phyloP scores from a whole-genome alignment of 2,888 invertebrate genomes.

The Acronicta leporina region DNA sequence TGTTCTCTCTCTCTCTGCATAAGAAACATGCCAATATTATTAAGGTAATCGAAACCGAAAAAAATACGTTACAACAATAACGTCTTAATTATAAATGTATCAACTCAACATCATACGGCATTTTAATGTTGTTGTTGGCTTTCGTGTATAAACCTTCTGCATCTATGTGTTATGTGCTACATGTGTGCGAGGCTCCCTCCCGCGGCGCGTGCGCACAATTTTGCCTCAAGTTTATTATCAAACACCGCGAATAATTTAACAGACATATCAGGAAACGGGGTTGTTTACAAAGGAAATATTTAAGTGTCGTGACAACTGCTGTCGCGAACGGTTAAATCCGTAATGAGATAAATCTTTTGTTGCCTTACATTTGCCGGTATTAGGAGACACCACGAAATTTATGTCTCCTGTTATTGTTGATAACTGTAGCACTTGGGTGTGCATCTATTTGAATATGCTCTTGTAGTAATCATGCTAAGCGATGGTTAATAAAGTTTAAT shows the following conservation, averaged over 20 bases:
- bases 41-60: too few species aligned
- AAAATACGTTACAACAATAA: too few species aligned
- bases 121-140: not conserved
- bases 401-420: conserved; percentile 32
- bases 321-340: conserved; percentile 72
- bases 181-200: conserved; percentile 48
- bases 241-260: conserved; percentile 66
- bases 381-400: conserved; percentile 38
- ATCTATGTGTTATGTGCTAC: not conserved
- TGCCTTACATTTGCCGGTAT: conserved; percentile 47
- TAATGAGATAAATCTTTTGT: conserved; percentile 71
- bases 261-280: conserved; percentile 69
- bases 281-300: conserved; percentile 70
- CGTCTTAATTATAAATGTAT: too few species aligned
- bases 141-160: conserved; percentile 19
- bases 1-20: too few species aligned
- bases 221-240: conserved; percentile 66
- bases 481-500: not conserved
- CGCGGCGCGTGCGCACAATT: conserved; percentile 68
- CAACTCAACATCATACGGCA: too few species aligned
- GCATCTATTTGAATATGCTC: conserved; percentile 12
- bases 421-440: conserved; percentile 19
- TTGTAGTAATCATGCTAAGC: conserved; percentile 14
- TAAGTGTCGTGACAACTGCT: conserved; percentile 69
- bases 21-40: too few species aligned